Conservation (phyloP, 2,888 invertebrate species). For the Notodonta dromedarius region DNA sequence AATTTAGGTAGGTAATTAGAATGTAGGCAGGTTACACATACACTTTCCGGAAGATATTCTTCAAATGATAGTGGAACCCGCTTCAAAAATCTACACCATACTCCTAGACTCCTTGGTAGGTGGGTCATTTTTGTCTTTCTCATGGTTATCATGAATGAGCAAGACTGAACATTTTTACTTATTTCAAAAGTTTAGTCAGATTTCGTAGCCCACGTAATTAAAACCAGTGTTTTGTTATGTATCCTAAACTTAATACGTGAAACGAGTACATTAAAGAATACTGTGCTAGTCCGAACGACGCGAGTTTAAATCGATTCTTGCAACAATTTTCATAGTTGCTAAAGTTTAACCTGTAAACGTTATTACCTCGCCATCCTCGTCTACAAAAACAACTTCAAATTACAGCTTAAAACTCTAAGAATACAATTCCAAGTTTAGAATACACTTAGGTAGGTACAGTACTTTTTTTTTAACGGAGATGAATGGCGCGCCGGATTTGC, state of each 20-base stretch:
- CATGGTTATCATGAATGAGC: no score
- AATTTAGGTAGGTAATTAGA: no score
- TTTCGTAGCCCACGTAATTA: no score
- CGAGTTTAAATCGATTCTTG: slow-evolving; percentile 58
- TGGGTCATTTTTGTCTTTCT: no score
- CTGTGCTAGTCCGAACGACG: neutral
- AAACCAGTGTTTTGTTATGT: no score
- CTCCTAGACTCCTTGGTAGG: no score
- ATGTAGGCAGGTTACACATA: no score
- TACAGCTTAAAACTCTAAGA: slow-evolving; percentile 52
- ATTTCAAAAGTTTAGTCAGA: no score
- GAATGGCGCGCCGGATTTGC: slow-evolving; percentile 47
- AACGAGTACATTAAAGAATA: neutral
- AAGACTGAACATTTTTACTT: no score
- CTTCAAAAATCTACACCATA: no score
- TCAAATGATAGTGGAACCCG: no score
- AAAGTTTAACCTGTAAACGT: slow-evolving; percentile 64
- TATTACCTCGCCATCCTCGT: slow-evolving; percentile 57
- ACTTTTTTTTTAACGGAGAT: slow-evolving; percentile 52
- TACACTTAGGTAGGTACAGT: slow-evolving; percentile 44
- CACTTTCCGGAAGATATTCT: no score
- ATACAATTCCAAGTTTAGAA: slow-evolving; percentile 62
- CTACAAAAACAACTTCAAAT: slow-evolving; percentile 59
- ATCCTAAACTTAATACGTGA: neutral
- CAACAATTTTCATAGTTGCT: slow-evolving; percentile 73